phyloP scores from a whole-genome alignment of 2,797 vertebrate species.

The Urophycis tenuis region DNA sequence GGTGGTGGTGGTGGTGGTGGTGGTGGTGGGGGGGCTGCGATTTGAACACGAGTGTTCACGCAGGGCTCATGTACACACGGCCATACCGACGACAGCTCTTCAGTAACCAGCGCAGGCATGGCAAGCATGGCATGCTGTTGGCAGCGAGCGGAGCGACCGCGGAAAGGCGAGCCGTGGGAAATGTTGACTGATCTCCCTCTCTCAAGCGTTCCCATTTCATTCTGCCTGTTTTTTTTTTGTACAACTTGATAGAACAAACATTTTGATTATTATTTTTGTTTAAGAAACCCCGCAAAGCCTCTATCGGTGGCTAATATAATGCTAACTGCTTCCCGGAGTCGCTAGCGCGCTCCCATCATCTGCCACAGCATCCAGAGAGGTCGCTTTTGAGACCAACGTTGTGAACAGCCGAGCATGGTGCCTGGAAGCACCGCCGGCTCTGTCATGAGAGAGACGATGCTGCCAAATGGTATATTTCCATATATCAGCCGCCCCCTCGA shows the following conservation, averaged over 20 bases:
- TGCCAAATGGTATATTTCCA: not conserved
- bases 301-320: not conserved
- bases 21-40: too few relatives aligned
- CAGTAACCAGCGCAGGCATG: not conserved
- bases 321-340: not conserved
- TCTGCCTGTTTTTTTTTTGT: not conserved
- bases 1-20: too few relatives aligned
- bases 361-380: not conserved
- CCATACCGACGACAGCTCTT: not conserved
- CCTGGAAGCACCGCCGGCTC: not conserved
- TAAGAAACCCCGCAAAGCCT: too few relatives aligned
- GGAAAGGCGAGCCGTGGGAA: not conserved
- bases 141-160: not conserved
- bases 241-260: not conserved
- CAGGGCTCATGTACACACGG: not conserved
- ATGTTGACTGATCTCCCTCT: not conserved
- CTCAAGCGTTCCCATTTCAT: not conserved
- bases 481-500: not conserved
- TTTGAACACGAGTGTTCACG: not conserved
- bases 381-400: not conserved
- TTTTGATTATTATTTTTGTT: too few relatives aligned
- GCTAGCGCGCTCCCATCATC: not conserved
- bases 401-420: not conserved
- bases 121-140: constrained; percentile 2
- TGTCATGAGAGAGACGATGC: not conserved